Base-by-base conservation (phyloP, 2,888 invertebrate species). In the Amphipyra berbera region DNA sequence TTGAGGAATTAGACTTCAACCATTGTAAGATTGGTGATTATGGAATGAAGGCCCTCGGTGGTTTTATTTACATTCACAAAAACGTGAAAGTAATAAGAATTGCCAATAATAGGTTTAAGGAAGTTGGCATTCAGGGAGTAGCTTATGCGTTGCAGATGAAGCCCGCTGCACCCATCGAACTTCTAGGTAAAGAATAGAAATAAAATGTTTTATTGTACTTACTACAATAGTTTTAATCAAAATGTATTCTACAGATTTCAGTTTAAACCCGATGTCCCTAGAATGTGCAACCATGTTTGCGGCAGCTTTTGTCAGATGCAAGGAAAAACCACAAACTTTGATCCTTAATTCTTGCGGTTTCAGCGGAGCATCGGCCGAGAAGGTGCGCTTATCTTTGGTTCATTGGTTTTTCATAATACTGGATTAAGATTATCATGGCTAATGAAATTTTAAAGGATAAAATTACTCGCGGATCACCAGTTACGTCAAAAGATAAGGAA, bases 11-110 rank as follows among this genome's bases (percentile, higher is more conserved):
- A 37, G 96, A 96, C 84, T 95, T 97, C 50, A 96, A 96, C 63
- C 96, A 96, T 81, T 97, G 96, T 82, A 94, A 95, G 74, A 95
- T 97, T 50, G 95, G 94, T 2, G 95, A 96, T 82, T 91, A 93
- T 47, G 97, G 96, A 0, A 96, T 96, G 79, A 93, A 96, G 60
- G 96, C 96, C 14, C 88, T 97, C 2, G 96, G 96, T 0, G 96
- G 96, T 69, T 90, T 96, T 63, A 91, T 96, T 54, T 88, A 76
- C 38, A 73, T 92, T 9, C 95, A 96, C 75, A 89, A 87, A 9
- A 92, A 90, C 42, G 79, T 96, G 21, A 95, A 90, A 76, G 83
- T 87, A 54, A 85, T 96, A 1, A 90, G 95, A 62, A 90, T 96
- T 49, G 91, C 93, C 12, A 95, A 96, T 81, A 96, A 96, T 78